Percentiles rank a stretch among this genome's conserved stretches.
These are phyloP conservation scores for Gymnothorax reevesii DNA, from an alignment of 2,797 vertebrate genomes.

Conservation along the genomic window DNA sequence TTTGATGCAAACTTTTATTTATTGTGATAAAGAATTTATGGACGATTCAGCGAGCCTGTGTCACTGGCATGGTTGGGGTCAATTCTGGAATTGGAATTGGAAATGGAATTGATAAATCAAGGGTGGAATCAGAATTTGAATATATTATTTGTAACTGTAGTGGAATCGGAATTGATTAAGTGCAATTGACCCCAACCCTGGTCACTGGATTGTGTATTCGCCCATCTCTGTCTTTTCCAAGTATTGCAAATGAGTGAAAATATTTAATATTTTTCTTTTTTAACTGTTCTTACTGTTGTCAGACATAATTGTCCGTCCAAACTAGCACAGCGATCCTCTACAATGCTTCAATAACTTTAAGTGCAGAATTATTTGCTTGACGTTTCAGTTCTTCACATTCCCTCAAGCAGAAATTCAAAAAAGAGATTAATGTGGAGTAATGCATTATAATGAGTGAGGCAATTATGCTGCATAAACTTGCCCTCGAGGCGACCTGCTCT, in stretches of 20 bases:
- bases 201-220: not conserved
- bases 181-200: too few relatives aligned
- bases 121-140: too few relatives aligned
- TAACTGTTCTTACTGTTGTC: not conserved
- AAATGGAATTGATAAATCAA: too few relatives aligned
- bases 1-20: not conserved
- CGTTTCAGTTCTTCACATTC: not conserved
- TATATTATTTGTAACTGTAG: too few relatives aligned
- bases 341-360: not conserved
- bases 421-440: not conserved
- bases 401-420: not conserved
- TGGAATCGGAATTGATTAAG: too few relatives aligned
- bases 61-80: not conserved
- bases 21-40: not conserved
- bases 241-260: not conserved
- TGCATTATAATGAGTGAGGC: not conserved
- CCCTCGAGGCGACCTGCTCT: not conserved
- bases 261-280: not conserved
- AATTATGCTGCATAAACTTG: not conserved
- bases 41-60: not conserved
- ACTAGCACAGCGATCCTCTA: not conserved
- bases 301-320: not conserved
- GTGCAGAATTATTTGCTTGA: not conserved
- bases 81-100: too few relatives aligned
- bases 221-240: not conserved